These are phyloP conservation scores for Perdix hodgsoniae DNA, from an alignment of 2,797 vertebrate species.

Conservation along the genomic window DNA sequence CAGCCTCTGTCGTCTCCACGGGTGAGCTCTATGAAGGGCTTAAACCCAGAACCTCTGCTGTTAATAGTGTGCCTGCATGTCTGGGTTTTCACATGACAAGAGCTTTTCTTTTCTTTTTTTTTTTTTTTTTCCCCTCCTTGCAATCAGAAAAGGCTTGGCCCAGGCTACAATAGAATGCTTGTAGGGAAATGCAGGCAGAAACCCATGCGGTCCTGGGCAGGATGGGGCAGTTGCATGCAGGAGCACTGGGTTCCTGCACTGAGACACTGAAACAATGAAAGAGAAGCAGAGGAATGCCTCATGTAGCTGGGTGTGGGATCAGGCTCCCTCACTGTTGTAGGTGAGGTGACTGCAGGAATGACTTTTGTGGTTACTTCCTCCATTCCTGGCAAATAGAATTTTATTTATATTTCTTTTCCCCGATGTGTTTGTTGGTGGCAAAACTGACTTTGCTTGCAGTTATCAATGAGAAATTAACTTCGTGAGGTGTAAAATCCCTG, in stretches of 20 bases:
- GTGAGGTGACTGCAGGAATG: constrained; percentile 54
- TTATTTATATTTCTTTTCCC: not conserved
- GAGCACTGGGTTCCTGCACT: not conserved
- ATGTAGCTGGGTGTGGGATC: not conserved
- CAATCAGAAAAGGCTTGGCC: not conserved
- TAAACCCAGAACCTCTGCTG: constrained; percentile 1
- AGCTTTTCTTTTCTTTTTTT: not conserved
- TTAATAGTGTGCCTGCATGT: not conserved
- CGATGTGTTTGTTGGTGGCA: not conserved
- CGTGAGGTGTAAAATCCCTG: not conserved
- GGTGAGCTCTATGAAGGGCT: constrained; percentile 29
- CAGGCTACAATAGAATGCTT: constrained; percentile 16
- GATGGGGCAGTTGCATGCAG: not conserved
- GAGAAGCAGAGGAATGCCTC: constrained; percentile 31
- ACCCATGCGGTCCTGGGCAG: not conserved
- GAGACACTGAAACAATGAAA: constrained; percentile 12
- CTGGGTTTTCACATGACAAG: constrained; percentile 9
- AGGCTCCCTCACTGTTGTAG: constrained; percentile 60
- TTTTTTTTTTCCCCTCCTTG: constrained; percentile 5
- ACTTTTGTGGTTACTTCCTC: constrained; percentile 32
- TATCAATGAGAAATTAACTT: not conserved
- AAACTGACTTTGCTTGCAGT: not conserved
- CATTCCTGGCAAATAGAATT: not conserved
- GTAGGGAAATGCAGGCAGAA: not conserved
- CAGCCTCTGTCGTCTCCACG: constrained; percentile 44